phyloP scores from a whole-genome alignment of 1,140 invertebrate genomes.

The Solenopsis fugax region DNA sequence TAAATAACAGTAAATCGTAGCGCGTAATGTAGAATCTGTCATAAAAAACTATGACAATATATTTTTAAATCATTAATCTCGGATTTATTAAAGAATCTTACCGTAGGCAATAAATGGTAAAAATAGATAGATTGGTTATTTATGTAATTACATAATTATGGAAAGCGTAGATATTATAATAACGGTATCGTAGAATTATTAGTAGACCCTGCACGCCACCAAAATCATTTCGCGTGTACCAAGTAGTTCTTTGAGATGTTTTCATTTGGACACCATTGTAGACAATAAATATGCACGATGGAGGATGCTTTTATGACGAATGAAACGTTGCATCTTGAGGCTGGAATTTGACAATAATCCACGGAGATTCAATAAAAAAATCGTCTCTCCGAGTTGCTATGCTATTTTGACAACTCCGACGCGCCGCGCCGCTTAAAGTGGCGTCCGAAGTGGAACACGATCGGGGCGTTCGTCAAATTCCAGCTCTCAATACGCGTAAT shows the following conservation, averaged over 20 bases:
- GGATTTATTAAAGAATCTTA: not conserved
- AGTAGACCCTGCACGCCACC: constrained; percentile 18
- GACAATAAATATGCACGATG: constrained; percentile 52
- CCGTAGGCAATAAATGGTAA: not conserved
- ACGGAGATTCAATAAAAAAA: not conserved
- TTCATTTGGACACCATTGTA: constrained; percentile 18
- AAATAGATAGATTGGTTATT: not conserved
- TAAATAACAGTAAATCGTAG: not conserved
- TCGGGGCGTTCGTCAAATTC: constrained; percentile 54
- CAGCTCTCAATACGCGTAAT: constrained; percentile 53
- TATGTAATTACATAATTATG: not conserved
- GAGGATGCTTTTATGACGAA: constrained; percentile 22
- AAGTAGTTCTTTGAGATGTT: constrained; percentile 16
- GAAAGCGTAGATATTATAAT: not conserved
- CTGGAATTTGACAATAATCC: constrained; percentile 37
- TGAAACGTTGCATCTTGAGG: constrained; percentile 5
- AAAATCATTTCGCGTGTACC: constrained; percentile 11
- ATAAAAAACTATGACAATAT: not conserved
- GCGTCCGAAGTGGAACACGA: not conserved
- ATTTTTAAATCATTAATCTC: constrained; percentile 14
- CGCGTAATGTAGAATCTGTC: not conserved
- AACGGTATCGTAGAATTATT: constrained; percentile 3
- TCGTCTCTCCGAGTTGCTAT: not conserved
- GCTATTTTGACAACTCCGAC: constrained; percentile 37
- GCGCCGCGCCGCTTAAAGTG: constrained; percentile 26